phyloP scores from a whole-genome alignment of 2,888 invertebrate genomes.

The Amphipyra tragopoginis region DNA sequence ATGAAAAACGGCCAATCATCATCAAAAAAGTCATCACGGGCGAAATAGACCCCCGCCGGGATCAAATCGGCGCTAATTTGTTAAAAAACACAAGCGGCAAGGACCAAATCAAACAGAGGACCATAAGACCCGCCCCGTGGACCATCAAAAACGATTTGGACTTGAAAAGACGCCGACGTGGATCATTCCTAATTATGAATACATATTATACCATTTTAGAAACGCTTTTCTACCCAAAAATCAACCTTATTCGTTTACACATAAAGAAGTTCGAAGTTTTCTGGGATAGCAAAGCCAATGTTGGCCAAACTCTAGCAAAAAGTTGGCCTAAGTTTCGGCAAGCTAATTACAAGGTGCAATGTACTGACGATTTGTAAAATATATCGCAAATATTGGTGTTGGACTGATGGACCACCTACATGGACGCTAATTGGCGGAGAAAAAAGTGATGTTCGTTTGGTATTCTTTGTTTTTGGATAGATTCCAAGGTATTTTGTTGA shows the following conservation, averaged over 20 bases:
- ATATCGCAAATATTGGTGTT: slow-evolving; percentile 78
- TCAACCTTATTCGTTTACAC: slow-evolving; percentile 14
- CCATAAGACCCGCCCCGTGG: slow-evolving; percentile 60
- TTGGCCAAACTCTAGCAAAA: slow-evolving; percentile 50
- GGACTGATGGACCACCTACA: slow-evolving; percentile 75
- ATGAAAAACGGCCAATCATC: slow-evolving; percentile 68
- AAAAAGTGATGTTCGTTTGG: slow-evolving; percentile 49
- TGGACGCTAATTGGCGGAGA: slow-evolving; percentile 41
- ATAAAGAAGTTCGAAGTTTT: slow-evolving; percentile 7
- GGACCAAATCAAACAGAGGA: slow-evolving; percentile 72
- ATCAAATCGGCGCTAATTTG: slow-evolving; percentile 79
- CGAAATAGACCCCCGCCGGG: slow-evolving; percentile 59
- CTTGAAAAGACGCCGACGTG: slow-evolving; percentile 67
- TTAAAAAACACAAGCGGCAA: slow-evolving; percentile 71
- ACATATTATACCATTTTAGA: not conserved
- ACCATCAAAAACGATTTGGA: slow-evolving; percentile 57
- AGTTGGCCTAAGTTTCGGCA: slow-evolving; percentile 71
- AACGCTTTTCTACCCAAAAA: slow-evolving; percentile 13
- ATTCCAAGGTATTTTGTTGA: slow-evolving; percentile 30
- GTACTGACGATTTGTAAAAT: slow-evolving; percentile 66
- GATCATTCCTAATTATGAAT: slow-evolving; percentile 58
- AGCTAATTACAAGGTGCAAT: slow-evolving; percentile 75
- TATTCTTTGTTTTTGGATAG: slow-evolving; percentile 39
- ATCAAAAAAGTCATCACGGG: slow-evolving; percentile 66
- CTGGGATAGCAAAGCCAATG: slow-evolving; percentile 1